These are phyloP conservation scores for Carettochelys insculpta DNA, from an alignment of 2,113 vertebrate genomes.

Conservation along the genomic window DNA sequence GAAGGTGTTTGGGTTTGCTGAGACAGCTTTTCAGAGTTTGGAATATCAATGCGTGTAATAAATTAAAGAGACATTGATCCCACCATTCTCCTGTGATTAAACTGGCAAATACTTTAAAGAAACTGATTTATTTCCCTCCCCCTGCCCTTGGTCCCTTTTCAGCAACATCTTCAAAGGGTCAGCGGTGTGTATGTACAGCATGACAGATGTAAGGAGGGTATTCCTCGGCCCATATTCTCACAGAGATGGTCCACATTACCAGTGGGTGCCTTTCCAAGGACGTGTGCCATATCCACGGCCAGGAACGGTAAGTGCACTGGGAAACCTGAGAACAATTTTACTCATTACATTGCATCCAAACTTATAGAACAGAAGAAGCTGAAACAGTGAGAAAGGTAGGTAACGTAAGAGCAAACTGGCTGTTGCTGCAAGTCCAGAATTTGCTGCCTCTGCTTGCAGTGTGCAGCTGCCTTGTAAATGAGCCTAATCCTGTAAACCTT, in stretches of 20 bases:
- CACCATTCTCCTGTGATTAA: neutral
- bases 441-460: neutral
- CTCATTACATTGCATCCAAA: neutral
- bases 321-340: neutral
- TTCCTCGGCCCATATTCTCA: conserved; percentile 96
- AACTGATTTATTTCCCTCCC: neutral
- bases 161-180: conserved; percentile 99
- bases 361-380: neutral
- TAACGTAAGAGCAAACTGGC: neutral
- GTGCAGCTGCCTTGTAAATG: neutral
- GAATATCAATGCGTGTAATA: conserved; percentile 26
- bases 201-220: conserved; percentile 94
- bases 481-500: neutral
- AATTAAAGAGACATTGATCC: conserved; percentile 32
- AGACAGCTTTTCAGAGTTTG: conserved; percentile 15
- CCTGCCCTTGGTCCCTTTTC: neutral
- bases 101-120: neutral
- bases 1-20: conserved; percentile 31
- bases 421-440: neutral
- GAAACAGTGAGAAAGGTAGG: neutral
- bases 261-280: conserved; percentile 96
- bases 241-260: conserved; percentile 95
- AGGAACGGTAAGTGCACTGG: conserved; percentile 89
- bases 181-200: conserved; percentile 96
- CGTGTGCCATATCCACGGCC: conserved; percentile 95